Evolutionary conservation across 2,888 invertebrate species (phyloP).

Genomic region (Autographa gamma): DNA sequence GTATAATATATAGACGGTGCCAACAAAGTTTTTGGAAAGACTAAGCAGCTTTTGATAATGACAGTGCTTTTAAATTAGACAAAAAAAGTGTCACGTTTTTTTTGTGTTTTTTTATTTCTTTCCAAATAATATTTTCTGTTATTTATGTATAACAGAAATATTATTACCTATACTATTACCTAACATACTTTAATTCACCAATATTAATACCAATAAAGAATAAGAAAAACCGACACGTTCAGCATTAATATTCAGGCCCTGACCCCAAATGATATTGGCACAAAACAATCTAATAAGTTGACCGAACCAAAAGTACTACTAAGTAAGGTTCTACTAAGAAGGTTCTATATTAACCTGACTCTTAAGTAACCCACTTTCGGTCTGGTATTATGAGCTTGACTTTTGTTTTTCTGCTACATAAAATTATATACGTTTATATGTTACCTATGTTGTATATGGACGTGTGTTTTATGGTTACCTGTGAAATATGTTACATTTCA

Average conservation of each 20-base stretch:
- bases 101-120: no score
- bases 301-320: constrained; percentile 4
- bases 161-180: no score
- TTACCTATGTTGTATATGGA: not conserved
- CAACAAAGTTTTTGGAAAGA: no score
- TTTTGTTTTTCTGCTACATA: constrained; percentile 2
- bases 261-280: constrained; percentile 2
- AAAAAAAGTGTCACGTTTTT: no score
- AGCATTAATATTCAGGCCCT: not conserved
- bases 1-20: no score
- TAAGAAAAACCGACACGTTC: not conserved
- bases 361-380: not conserved
- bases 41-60: no score
- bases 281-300: constrained; percentile 4
- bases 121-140: no score
- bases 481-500: no score
- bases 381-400: not conserved
- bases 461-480: no score
- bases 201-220: not conserved
- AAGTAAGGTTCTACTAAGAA: not conserved
- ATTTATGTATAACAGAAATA: no score
- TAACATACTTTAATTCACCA: not conserved
- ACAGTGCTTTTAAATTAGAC: no score
- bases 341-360: constrained; percentile 1
- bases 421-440: not conserved